Conservation (phyloP, 2,888 invertebrate species). For the Carterocephalus palaemon region DNA sequence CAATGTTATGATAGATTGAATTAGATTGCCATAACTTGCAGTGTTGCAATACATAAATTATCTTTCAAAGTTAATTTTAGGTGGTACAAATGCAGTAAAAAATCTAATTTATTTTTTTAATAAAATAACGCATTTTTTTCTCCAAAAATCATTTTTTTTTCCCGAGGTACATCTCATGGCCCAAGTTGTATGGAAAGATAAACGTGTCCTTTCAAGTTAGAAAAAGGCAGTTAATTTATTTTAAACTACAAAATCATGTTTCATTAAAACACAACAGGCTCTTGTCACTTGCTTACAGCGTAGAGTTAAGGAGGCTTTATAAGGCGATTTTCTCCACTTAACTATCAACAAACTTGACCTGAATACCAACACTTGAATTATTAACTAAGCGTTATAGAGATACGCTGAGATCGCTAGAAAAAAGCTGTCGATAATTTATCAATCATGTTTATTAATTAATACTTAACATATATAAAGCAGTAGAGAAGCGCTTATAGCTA, state of each 20-base stretch:
- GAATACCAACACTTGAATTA: constrained; percentile 13
- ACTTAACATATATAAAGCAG: not conserved
- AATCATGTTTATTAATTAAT: not conserved
- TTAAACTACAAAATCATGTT: not conserved
- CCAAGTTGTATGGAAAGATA: too few species aligned
- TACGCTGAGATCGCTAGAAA: constrained; percentile 10
- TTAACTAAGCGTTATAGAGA: constrained; percentile 8
- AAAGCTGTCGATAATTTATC: constrained; percentile 8
- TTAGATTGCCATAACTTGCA: too few species aligned
- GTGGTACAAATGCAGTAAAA: too few species aligned
- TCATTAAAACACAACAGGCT: not conserved
- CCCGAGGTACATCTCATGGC: too few species aligned
- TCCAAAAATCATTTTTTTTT: too few species aligned
- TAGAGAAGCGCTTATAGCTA: not conserved
- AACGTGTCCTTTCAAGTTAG: constrained; percentile 5
- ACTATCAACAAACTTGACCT: constrained; percentile 17
- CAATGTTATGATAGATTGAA: too few species aligned
- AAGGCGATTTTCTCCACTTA: constrained; percentile 3
- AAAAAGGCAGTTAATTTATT: not conserved
- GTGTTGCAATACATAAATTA: too few species aligned
- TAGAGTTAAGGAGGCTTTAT: not conserved
- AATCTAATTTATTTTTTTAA: too few species aligned
- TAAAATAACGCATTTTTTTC: too few species aligned
- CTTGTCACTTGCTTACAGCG: not conserved
- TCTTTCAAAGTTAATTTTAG: too few species aligned